Evolutionary conservation across 2,797 vertebrate species (phyloP), one percentile per base, ranked within the genome.

Genomic region (Anomalospiza imberbis): DNA sequence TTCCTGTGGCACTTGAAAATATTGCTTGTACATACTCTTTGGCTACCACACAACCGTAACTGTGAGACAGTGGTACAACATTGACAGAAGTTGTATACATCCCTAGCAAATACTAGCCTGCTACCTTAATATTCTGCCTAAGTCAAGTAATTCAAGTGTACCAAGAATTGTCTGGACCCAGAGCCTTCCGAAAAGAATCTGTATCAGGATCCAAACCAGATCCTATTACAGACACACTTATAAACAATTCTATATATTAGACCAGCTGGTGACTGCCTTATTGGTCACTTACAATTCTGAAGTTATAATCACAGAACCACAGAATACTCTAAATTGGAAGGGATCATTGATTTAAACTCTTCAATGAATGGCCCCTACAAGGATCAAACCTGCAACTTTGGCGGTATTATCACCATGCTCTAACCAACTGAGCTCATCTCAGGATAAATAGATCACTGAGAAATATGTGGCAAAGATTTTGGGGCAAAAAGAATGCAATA

Each of bases 321-420:
- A 28, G 9, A 47, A 72, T 47, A 20, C 48, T 83, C 20, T 22
- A 29, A 31, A 55, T 8, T 60, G 19, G 19, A 53, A 66, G 3
- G n/a, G 3, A 42, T 72, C 6, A 25, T 11, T 9, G 5, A 42
- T 29, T 72, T 45, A 13, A 42, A 4, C 9, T 78, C 18, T 60
- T 78, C 34, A 20, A 3, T 53, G 16, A 66, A 36, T 28, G 34
- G 13, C 5, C 1, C 6, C n/a, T 32, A 17, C 9, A 36, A 34
- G 18, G 18, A 53, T 20, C 26, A 65, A 66, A 32, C 6, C 12
- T 31, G 9, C 13, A 66, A 21, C 13, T 25, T 34, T 17, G 9
- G 21, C 0, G 0, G 31, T 26, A n/a, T 45, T 47, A 53, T 22
- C 31, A 66, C 16, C 16, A 42, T 12, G 11, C 26, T 60, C 7